Conservation (phyloP, 2,113 vertebrate species). For the Casuarius casuarius region DNA sequence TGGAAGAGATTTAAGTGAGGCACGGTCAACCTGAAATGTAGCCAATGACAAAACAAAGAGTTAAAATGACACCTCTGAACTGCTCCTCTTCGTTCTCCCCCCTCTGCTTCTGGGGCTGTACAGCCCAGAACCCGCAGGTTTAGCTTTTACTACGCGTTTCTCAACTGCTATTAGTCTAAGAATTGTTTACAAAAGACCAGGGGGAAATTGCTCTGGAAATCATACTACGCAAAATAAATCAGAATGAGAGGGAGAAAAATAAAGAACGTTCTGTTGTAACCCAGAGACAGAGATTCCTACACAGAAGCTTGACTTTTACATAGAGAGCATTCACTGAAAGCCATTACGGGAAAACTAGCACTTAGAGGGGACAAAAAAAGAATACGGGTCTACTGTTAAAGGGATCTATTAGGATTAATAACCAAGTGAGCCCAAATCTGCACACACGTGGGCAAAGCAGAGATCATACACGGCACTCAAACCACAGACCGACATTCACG, state of each 20-base stretch:
- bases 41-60: slow-evolving; percentile 58
- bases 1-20: slow-evolving; percentile 54
- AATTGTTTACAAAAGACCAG: neutral
- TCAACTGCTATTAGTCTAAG: neutral
- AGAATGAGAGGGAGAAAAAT: neutral
- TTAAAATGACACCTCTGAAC: slow-evolving; percentile 45
- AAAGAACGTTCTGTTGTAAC: neutral
- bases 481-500: neutral
- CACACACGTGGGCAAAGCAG: neutral
- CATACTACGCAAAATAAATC: neutral
- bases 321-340: neutral
- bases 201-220: neutral
- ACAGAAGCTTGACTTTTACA: neutral
- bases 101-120: slow-evolving; percentile 13
- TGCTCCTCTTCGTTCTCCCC: neutral
- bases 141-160: neutral
- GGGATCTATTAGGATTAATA: neutral
- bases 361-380: neutral
- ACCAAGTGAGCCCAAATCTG: accelerated
- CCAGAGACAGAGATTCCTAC: neutral
- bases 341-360: neutral
- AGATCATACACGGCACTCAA: neutral
- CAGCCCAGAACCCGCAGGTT: neutral
- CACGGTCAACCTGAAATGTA: slow-evolving; percentile 51
- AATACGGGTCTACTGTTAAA: neutral